Evolutionary conservation across 2,888 invertebrate genomes (phyloP).

Genomic region (Rhabditoides inermis): DNA sequence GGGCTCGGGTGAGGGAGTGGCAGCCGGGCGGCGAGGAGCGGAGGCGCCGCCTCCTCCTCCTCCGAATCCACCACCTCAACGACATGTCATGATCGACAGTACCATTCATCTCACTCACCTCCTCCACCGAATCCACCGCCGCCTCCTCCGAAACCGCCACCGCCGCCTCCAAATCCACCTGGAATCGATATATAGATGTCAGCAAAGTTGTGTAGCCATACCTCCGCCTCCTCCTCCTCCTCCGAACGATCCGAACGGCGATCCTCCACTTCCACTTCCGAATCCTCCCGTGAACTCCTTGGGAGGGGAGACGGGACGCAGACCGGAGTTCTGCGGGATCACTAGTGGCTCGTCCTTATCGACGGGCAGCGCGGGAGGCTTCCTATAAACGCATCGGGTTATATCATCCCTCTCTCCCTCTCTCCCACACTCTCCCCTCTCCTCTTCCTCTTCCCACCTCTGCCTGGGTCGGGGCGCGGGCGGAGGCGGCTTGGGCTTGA

Average conservation of each 20-base stretch:
- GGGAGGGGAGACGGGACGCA: constrained; percentile 47
- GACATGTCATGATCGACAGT: no score
- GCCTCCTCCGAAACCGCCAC: constrained; percentile 18
- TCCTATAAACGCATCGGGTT: constrained; percentile 19
- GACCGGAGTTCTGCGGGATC: constrained; percentile 49
- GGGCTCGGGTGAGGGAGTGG: not conserved
- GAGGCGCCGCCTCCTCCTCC: constrained; percentile 16
- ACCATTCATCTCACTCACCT: constrained; percentile 10
- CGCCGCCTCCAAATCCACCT: constrained; percentile 19
- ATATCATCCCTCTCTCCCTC: no score
- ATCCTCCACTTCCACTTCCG: constrained; percentile 17
- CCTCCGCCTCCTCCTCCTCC: constrained; percentile 13
- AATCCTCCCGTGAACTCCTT: constrained; percentile 37
- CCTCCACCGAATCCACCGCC: constrained; percentile 10
- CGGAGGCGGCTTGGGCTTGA: constrained; percentile 7
- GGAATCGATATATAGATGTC: constrained; percentile 9
- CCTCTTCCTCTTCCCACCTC: no score
- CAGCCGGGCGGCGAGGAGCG: constrained; percentile 2
- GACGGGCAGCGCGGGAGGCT: constrained; percentile 21
- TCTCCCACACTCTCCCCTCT: no score
- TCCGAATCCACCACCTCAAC: constrained; percentile 10
- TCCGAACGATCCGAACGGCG: constrained; percentile 4
- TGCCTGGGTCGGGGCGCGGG: no score
- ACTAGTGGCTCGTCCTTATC: constrained; percentile 23
- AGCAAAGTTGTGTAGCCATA: not conserved